Evolutionary conservation across 2,113 vertebrate genomes (phyloP).

Genomic region (Serinus canaria): DNA sequence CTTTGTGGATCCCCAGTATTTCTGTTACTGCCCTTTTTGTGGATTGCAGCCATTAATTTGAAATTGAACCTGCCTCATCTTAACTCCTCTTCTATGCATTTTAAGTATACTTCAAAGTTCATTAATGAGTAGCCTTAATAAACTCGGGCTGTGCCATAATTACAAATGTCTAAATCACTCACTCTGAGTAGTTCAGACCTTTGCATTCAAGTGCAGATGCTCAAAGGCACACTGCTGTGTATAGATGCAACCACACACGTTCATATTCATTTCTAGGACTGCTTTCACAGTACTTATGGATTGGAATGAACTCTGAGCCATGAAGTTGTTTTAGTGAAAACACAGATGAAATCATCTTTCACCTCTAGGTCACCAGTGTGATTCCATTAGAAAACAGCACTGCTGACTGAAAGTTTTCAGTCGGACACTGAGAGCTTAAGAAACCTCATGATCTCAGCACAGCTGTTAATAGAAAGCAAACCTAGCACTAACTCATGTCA

Average conservation of each 20-base stretch:
- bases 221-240: background rate
- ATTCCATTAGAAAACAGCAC: constrained; percentile 47
- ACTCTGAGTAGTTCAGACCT: background rate
- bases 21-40: background rate
- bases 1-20: background rate
- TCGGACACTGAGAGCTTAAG: constrained; percentile 29
- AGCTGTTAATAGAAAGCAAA: constrained; percentile 61
- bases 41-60: background rate
- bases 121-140: background rate
- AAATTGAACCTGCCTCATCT: background rate
- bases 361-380: constrained; percentile 41
- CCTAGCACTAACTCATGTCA: constrained; percentile 47
- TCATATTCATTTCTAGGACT: background rate
- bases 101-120: background rate
- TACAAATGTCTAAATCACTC: background rate
- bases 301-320: constrained; percentile 3
- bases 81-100: background rate
- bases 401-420: constrained; percentile 47
- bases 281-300: background rate
- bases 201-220: background rate
- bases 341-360: constrained; percentile 54
- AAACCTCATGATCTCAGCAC: constrained; percentile 63
- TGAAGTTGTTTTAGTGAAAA: constrained; percentile 27
- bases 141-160: background rate
- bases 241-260: background rate